Conservation (phyloP, 2,113 vertebrate species). For the Cinclus mexicanus region DNA sequence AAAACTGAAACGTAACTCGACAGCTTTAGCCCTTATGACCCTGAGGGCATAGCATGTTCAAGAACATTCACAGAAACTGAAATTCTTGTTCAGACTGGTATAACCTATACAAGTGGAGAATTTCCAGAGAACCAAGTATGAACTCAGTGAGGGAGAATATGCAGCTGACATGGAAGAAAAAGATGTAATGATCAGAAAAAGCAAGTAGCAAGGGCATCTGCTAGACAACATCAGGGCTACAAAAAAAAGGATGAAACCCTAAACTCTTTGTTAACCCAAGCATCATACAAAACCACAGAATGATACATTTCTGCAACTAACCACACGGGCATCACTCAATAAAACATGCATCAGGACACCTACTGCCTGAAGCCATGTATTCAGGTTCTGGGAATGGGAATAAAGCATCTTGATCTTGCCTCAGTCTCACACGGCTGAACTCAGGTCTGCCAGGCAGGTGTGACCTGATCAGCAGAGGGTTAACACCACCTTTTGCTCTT, state of each 20-base stretch:
- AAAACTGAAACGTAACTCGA: background rate
- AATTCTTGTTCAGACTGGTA: background rate
- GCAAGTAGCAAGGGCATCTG: background rate
- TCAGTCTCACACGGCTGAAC: background rate
- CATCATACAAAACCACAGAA: background rate
- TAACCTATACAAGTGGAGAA: background rate
- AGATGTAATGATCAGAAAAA: background rate
- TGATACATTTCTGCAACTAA: background rate
- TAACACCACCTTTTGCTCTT: background rate
- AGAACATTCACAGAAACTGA: background rate
- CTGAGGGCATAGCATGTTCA: background rate
- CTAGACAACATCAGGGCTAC: background rate
- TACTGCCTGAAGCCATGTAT: background rate
- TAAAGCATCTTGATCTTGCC: rapidly evolving
- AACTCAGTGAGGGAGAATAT: background rate
- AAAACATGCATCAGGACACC: background rate
- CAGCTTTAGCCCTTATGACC: background rate
- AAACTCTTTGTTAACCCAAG: background rate
- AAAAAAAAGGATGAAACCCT: background rate
- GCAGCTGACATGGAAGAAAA: background rate
- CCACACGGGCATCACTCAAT: background rate
- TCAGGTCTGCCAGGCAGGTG: background rate
- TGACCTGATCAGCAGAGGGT: background rate
- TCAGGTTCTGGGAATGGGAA: background rate
- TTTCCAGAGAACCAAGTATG: background rate